A percentile compares a stretch with the other conserved stretches of the same genome.
Conservation (phyloP, 2,113 vertebrate genomes). For the Coracopsis vasa region DNA sequence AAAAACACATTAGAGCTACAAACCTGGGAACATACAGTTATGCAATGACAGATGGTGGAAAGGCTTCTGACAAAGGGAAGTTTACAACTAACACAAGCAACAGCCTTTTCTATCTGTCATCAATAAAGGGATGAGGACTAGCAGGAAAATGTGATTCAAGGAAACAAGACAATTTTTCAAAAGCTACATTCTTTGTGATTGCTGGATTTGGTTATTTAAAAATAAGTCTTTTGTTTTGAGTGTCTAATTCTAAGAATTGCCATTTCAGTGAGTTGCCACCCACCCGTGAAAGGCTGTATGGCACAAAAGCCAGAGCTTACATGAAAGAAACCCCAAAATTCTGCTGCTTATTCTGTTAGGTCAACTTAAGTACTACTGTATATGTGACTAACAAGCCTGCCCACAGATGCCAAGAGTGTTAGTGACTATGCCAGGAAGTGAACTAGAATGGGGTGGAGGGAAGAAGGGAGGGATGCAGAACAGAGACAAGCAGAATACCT, state of each 20-base stretch:
- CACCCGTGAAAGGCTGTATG: neutral
- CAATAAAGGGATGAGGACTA: conserved; percentile 43
- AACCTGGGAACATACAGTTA: conserved; percentile 63
- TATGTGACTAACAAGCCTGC: neutral
- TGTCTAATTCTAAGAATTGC: conserved; percentile 42
- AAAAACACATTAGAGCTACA: conserved; percentile 59
- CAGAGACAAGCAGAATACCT: neutral
- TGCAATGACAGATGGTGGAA: conserved; percentile 66
- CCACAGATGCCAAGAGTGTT: neutral
- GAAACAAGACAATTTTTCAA: conserved; percentile 43
- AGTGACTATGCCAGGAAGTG: neutral
- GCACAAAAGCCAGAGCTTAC: neutral
- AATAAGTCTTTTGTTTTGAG: conserved; percentile 41
- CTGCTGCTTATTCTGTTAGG: neutral
- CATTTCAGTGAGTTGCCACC: conserved; percentile 22
- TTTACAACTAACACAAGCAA: conserved; percentile 49
- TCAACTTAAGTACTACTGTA: neutral
- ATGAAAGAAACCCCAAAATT: neutral
- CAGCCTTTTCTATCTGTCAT: conserved; percentile 53
- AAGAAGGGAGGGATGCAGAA: neutral
- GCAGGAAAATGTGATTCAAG: conserved; percentile 59
- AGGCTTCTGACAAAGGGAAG: conserved; percentile 53
- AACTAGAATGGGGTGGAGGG: neutral
- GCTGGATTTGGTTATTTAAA: conserved; percentile 50
- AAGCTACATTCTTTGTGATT: conserved; percentile 47